phyloP scores from a whole-genome alignment of 2,888 invertebrate species.

The Rhorus exstirpatorius region DNA sequence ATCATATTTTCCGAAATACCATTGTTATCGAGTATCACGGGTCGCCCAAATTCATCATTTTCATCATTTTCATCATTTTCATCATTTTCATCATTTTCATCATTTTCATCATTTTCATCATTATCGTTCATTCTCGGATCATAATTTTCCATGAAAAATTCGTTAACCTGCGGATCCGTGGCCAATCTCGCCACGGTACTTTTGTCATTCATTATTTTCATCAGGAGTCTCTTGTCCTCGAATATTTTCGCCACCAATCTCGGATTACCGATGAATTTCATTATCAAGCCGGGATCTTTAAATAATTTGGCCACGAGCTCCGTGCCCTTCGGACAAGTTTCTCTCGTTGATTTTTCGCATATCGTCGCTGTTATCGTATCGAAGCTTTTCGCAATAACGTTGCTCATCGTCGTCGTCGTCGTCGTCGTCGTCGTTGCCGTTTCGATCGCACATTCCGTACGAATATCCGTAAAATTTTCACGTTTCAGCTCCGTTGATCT shows the following conservation, averaged over 20 bases:
- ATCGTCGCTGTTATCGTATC: too few species aligned
- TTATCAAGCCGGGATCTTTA: conserved; percentile 73
- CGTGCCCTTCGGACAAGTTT: conserved; percentile 71
- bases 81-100: too few species aligned
- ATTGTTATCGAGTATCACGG: conserved; percentile 61
- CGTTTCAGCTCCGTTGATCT: too few species aligned
- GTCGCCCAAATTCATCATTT: too few species aligned
- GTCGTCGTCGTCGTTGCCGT: background rate
- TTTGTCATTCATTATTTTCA: conserved; percentile 80
- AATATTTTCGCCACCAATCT: conserved; percentile 76
- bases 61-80: too few species aligned
- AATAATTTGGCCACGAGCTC: conserved; percentile 72
- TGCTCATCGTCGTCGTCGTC: background rate
- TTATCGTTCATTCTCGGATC: conserved; percentile 52
- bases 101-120: conserved; percentile 17
- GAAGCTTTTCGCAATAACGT: too few species aligned
- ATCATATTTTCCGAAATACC: conserved; percentile 75
- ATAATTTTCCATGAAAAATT: conserved; percentile 75
- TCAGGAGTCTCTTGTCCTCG: conserved; percentile 78
- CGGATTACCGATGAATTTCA: conserved; percentile 71
- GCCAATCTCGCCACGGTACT: conserved; percentile 76
- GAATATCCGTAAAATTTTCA: conserved; percentile 4
- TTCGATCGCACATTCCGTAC: background rate
- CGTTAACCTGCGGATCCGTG: conserved; percentile 80
- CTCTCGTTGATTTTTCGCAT: conserved; percentile 73